Conservation (phyloP, 2,113 vertebrate species). For the Podarcis muralis region DNA sequence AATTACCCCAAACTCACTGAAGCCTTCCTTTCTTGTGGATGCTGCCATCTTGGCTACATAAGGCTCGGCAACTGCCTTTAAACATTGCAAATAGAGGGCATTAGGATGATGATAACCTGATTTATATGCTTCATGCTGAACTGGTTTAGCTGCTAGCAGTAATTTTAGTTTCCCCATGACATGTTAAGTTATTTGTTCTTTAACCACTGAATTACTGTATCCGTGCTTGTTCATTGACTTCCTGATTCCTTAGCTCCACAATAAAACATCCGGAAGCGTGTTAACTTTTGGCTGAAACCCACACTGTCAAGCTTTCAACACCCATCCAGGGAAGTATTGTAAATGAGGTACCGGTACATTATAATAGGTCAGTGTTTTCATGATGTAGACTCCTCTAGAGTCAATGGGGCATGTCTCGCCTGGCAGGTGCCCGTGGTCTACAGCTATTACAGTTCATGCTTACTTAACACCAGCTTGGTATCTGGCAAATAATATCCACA, state of each 20-base stretch:
- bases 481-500: background rate
- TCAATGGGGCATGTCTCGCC: rapidly evolving
- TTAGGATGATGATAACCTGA: background rate
- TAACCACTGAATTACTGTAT: background rate
- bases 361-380: background rate
- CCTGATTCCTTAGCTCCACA: background rate
- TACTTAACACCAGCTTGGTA: background rate
- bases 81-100: too few species aligned
- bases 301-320: background rate
- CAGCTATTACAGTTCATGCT: background rate
- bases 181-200: background rate
- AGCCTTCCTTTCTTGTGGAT: too few species aligned
- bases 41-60: too few species aligned
- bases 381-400: background rate
- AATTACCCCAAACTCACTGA: too few species aligned
- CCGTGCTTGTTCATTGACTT: background rate
- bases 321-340: background rate
- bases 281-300: background rate
- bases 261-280: background rate
- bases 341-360: background rate
- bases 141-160: background rate
- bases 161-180: background rate
- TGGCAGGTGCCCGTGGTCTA: background rate
- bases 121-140: background rate
- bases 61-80: too few species aligned